A percentile compares a stretch with the other conserved stretches of the same genome.
These are phyloP conservation scores for Ctenoplectra terminalis DNA, from an alignment of 1,140 invertebrate genomes.

Conservation along the genomic window DNA sequence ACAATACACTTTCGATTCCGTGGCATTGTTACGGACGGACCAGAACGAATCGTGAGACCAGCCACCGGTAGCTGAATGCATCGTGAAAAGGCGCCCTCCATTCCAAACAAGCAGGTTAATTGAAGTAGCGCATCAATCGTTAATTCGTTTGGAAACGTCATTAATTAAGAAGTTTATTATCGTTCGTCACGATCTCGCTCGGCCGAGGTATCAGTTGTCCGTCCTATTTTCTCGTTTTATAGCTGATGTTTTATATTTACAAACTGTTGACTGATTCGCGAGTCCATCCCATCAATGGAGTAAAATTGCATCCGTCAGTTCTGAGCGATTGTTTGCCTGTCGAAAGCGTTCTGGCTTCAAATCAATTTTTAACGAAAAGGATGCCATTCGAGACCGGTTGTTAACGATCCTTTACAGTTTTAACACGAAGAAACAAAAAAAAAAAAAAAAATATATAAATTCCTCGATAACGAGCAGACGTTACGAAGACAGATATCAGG, in stretches of 20 bases:
- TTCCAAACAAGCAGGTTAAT: slow-evolving; percentile 71
- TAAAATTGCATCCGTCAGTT: no score
- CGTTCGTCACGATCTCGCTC: slow-evolving; percentile 5
- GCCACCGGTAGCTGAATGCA: slow-evolving; percentile 40
- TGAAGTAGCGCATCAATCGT: slow-evolving; percentile 69
- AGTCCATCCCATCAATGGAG: neutral
- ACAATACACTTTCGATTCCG: slow-evolving; percentile 75
- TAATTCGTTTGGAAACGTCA: slow-evolving; percentile 56
- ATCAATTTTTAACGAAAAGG: neutral
- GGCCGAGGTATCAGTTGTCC: neutral
- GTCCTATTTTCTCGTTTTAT: neutral
- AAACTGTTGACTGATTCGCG: neutral
- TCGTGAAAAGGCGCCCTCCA: slow-evolving; percentile 42
- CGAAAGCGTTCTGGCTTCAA: neutral
- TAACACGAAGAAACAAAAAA: neutral
- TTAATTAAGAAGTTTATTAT: slow-evolving; percentile 49
- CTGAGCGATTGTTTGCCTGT: neutral
- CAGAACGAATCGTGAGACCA: slow-evolving; percentile 33
- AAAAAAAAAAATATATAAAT: no score
- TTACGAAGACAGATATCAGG: no score
- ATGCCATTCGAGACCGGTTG: no score
- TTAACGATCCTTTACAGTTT: neutral
- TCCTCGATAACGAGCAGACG: neutral
- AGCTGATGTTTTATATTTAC: neutral
- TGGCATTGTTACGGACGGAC: slow-evolving; percentile 68